Evolutionary conservation across 2,888 invertebrate genomes (phyloP), one percentile per base, ranked within the genome.

Genomic region (Cremastinae sp.): DNA sequence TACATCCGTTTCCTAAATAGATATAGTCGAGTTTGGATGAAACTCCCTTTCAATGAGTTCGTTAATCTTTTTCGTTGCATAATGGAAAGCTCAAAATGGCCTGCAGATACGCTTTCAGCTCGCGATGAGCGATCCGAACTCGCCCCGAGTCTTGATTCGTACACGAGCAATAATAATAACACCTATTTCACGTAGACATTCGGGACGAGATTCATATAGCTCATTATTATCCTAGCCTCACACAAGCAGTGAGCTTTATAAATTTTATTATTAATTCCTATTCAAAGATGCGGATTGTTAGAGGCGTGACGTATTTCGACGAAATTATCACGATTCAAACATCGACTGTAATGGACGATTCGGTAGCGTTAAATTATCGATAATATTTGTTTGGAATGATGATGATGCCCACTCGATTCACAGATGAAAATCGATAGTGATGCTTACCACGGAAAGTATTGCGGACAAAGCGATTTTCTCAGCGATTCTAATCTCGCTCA

Each of bases 391-490:
- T 22, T 8, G 9, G 43, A 47, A 59, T n/a, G 16, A 5, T 5
- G 16, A 5, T 5, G 5, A 53, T 64, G 41, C 51, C 69, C 37
- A 58, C 58, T n/a, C n/a, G 49, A 64, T 20, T 62, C 35, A 39
- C 41, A 14, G 45, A 55, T 82, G 82, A 84, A 83, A 80, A 78
- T 79, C 79, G 80, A 81, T 75, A 79, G 81, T 81, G 80, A 78
- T 85, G 82, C 81, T 81, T 14, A 81, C 82, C 80, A 80, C 82
- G 81, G 82, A 82, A 81, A 79, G 81, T 74, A 78, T 71, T 80
- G 80, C 78, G 79, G 77, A 79, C 45, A 16, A n/a, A n/a, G 64
- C 53, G 75, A 81, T 81, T 77, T 73, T 74, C 75, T 80, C 78
- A 73, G 78, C 79, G 78, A 78, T 81, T 76, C 77, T 76, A 80